Evolutionary conservation across 2,888 invertebrate species (phyloP).

Genomic region (Ypsolopha scabrella): DNA sequence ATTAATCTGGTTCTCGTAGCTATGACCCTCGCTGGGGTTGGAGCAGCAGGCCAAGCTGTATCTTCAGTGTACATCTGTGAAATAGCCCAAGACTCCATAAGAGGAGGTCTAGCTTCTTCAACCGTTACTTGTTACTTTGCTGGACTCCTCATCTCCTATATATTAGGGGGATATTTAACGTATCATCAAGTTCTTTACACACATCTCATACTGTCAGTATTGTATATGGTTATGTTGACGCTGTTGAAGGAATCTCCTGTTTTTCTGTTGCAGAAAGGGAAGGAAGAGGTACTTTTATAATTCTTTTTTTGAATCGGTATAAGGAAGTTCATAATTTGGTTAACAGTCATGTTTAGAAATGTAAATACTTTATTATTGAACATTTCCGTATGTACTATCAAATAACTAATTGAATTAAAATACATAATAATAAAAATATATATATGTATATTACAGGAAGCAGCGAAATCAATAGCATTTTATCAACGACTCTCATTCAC

Average conservation of each 20-base stretch:
- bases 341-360: no score
- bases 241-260: conserved; percentile 38
- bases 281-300: conserved; percentile 23
- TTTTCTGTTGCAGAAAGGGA: conserved; percentile 31
- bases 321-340: no score
- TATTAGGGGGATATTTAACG: conserved; percentile 36
- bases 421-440: no score
- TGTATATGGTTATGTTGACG: conserved; percentile 23
- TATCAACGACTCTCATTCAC: conserved; percentile 23
- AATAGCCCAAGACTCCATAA: conserved; percentile 45
- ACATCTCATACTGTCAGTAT: conserved; percentile 24
- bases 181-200: conserved; percentile 33
- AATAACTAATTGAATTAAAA: no score
- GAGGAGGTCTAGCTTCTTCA: conserved; percentile 38
- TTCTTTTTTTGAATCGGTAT: no score
- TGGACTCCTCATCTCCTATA: conserved; percentile 41
- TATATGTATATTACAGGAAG: conserved; percentile 24
- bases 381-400: no score
- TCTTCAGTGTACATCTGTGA: conserved; percentile 49
- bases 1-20: conserved; percentile 34
- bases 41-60: conserved; percentile 48
- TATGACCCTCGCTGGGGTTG: conserved; percentile 33
- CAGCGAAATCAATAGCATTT: conserved; percentile 34
- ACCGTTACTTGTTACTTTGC: conserved; percentile 37
- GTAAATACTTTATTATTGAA: no score